phyloP scores from a whole-genome alignment of 2,113 vertebrate genomes.

The Podarcis cretensis region DNA sequence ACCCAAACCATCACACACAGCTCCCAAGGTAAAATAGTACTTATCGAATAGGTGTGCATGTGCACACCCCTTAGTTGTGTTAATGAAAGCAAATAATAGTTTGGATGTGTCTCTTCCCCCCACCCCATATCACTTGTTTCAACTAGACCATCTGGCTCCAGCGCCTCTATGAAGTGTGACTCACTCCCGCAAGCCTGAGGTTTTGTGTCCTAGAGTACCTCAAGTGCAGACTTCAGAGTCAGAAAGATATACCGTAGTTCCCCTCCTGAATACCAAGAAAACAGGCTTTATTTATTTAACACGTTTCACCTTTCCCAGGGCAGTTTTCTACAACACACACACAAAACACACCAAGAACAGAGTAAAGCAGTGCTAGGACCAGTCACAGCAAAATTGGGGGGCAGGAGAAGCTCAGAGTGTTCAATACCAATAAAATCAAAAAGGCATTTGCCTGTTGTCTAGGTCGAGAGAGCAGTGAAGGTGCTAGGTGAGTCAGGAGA shows the following conservation, averaged over 20 bases:
- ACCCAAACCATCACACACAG: not conserved
- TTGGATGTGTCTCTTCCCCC: not conserved
- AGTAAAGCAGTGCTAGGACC: not conserved
- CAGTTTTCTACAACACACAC: not conserved
- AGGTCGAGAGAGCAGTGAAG: no score
- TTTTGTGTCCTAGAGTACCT: constrained; percentile 50
- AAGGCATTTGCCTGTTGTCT: no score
- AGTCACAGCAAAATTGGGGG: not conserved
- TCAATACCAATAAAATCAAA: no score
- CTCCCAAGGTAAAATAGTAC: not conserved
- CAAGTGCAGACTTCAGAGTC: constrained; percentile 67
- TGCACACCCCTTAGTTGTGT: not conserved
- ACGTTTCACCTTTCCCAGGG: not conserved
- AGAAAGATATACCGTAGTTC: constrained; percentile 47
- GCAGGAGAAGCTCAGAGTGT: not conserved
- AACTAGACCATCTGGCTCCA: constrained; percentile 55
- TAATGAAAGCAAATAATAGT: not conserved
- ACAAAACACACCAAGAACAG: not conserved
- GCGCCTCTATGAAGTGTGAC: constrained; percentile 71
- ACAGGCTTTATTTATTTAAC: constrained; percentile 2
- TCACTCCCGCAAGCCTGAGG: constrained; percentile 74
- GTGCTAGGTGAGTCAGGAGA: no score
- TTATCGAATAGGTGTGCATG: no score
- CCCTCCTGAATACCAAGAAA: constrained; percentile 26
- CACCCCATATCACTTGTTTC: constrained; percentile 46